Base-by-base conservation (phyloP, 2,113 vertebrate species). In the Neopipo cinnamomea region DNA sequence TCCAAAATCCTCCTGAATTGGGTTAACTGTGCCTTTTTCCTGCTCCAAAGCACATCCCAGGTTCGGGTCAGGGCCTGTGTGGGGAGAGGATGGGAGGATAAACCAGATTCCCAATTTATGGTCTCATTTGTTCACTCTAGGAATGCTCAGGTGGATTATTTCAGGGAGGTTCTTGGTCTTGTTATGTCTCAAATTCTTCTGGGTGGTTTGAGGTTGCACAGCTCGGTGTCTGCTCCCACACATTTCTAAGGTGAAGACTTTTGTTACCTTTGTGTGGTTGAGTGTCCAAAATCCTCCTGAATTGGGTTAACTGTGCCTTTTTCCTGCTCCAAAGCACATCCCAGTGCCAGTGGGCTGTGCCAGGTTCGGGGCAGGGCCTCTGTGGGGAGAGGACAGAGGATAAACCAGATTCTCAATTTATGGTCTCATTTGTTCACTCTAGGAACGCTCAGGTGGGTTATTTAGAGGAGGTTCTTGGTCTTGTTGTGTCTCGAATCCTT, bases 221-320 rank as follows among this genome's bases (percentile, higher is more conserved):
- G n/a, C n/a, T n/a, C n/a, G n/a, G n/a, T n/a, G n/a, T n/a, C n/a
- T n/a, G n/a, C n/a, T n/a, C n/a, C n/a, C n/a, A n/a, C n/a, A n/a
- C n/a, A n/a, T n/a, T n/a, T n/a, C n/a, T n/a, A n/a, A n/a, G n/a
- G n/a, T n/a, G n/a, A n/a, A n/a, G n/a, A n/a, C n/a, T n/a, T n/a
- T n/a, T n/a, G n/a, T n/a, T n/a, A n/a, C n/a, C n/a, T n/a, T n/a
- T n/a, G n/a, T n/a, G n/a, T n/a, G n/a, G n/a, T n/a, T n/a, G n/a
- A n/a, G n/a, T n/a, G n/a, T n/a, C n/a, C n/a, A n/a, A n/a, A 61
- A 52, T 24, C 8, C 27, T 22, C 7, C 3, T 2, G 4, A 59
- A 3, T 0, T 8, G 7, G 11, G 12, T 12, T 11, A 24, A 24
- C 3, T 1, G 17, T 1, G 6, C 1, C 0, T 9, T 41, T 41